Evolutionary conservation across 1,140 invertebrate species (phyloP), one percentile per base, ranked within the genome.

Genomic region (Yoshiicerus persimilis): DNA sequence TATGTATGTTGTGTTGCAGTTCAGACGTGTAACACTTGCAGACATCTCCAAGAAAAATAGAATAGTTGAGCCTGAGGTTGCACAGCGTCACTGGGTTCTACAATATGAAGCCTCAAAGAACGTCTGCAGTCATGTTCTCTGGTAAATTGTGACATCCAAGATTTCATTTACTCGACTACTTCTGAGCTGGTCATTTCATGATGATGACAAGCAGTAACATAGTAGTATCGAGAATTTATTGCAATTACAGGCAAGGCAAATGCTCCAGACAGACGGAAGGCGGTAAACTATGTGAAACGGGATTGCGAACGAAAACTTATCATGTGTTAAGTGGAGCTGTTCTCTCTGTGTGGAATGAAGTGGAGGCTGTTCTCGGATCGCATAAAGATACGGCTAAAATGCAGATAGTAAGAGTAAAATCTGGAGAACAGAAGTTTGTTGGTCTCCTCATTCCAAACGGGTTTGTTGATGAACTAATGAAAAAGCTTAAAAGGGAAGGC

Each of bases 361-460:
- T 99, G 11, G 98, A 99, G 93, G 94, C 94, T 75, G 95, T 97
- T 88, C 92, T 97, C 86, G 94, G 95, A 27, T 91, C 93, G 23
- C 93, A 92, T 62, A 92, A 92, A 34, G 32, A 95, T 87, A 94
- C 95, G 91, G 95, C 96, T 90, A 98, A 98, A 93, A 98, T 99
- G 96, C 99, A 99, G 94, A 98, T 99, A 90, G 96, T 99, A 90
- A 95, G 99, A 87, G 94, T 99, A 91, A 95, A 97, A 92, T 98
- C 97, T 23, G 94, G 92, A 89, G 96, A 97, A 91, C 96, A 96
- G 11, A 93, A 96, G 87, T 96, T 99, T 91, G 97, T 99, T 80
- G 96, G 95, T 9, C 13, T 90, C 10, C 41, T 91, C 13, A 88
- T 91, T 83, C 90, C 90, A n/a, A 89, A 86, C 62, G n/a, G n/a